Evolutionary conservation across 2,888 invertebrate species (phyloP).

Genomic region (Strigamia transsilvanica): DNA sequence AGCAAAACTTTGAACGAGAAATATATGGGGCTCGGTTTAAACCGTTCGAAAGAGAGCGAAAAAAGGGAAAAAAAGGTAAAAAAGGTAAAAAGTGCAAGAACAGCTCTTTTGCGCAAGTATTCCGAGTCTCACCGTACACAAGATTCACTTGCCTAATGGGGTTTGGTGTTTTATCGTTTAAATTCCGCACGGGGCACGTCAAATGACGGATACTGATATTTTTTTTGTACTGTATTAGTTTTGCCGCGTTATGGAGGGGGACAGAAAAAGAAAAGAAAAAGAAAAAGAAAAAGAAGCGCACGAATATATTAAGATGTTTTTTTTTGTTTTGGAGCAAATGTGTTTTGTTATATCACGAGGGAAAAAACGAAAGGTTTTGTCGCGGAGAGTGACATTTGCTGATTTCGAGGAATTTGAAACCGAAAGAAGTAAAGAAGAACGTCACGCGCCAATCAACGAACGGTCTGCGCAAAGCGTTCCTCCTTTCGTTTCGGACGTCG

Average conservation of each 20-base stretch:
- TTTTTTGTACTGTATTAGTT: no score
- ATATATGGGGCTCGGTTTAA: conserved; percentile 4
- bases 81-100: not conserved
- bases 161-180: conserved; percentile 13
- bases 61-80: not conserved
- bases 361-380: not conserved
- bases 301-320: not conserved
- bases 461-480: not conserved
- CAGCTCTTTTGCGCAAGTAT: conserved; percentile 4
- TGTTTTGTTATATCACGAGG: conserved; percentile 6
- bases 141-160: conserved; percentile 23
- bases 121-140: not conserved
- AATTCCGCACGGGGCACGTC: conserved; percentile 6
- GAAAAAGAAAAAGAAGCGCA: no score
- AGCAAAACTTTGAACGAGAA: conserved; percentile 6
- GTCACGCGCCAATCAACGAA: conserved; percentile 29
- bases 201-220: not conserved
- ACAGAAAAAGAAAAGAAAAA: no score
- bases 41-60: not conserved
- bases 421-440: conserved; percentile 14
- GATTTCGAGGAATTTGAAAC: conserved; percentile 31
- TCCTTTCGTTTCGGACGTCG: not conserved
- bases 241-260: no score
- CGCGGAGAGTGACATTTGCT: conserved; percentile 18
- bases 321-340: not conserved